These are phyloP conservation scores for Helostoma temminkii DNA, from an alignment of 2,797 vertebrate species.

Conservation along the genomic window DNA sequence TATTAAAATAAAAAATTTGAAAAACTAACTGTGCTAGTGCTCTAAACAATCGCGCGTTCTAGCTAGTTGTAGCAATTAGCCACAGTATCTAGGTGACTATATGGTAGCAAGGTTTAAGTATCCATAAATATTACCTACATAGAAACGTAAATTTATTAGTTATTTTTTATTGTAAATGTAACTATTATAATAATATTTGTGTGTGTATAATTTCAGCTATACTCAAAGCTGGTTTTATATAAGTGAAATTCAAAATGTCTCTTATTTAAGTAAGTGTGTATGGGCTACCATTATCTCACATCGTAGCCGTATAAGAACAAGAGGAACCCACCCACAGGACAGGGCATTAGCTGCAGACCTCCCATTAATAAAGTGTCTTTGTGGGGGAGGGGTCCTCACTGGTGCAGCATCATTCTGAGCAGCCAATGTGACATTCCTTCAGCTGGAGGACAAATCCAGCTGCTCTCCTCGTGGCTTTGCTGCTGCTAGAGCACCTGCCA, in stretches of 20 bases:
- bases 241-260: not conserved
- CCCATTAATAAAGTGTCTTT: constrained; percentile 10
- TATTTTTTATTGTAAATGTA: too few relatives aligned
- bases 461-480: constrained; percentile 15
- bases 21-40: too few relatives aligned
- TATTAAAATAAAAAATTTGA: too few relatives aligned
- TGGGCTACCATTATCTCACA: not conserved
- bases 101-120: too few relatives aligned
- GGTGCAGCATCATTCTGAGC: constrained; percentile 46
- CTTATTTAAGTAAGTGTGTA: not conserved
- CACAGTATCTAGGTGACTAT: too few relatives aligned
- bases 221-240: not conserved
- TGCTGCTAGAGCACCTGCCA: constrained; percentile 46
- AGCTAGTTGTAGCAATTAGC: too few relatives aligned
- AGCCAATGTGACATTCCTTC: constrained; percentile 44
- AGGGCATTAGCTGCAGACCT: constrained; percentile 20
- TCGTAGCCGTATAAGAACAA: not conserved
- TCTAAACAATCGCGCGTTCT: too few relatives aligned
- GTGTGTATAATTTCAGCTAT: not conserved
- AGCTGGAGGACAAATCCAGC: constrained; percentile 62
- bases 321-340: constrained; percentile 10
- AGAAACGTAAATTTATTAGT: too few relatives aligned
- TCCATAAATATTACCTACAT: too few relatives aligned
- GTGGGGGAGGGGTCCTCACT: constrained; percentile 20
- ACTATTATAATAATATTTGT: not conserved